phyloP scores from a whole-genome alignment of 2,888 invertebrate species.

The Apotomis capreana region DNA sequence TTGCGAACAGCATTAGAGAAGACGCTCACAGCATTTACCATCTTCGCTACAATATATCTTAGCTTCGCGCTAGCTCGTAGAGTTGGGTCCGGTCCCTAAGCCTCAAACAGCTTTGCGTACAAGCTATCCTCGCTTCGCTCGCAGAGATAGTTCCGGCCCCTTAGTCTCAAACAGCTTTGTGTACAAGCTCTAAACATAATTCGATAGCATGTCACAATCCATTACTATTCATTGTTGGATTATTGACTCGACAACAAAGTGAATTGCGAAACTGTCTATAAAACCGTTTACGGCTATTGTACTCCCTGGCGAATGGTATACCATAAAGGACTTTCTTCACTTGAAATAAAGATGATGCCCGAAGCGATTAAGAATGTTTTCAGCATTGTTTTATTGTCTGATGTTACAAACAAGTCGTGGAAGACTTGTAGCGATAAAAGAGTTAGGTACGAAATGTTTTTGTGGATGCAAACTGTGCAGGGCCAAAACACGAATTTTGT shows the following conservation, averaged over 20 bases:
- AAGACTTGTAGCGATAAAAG: neutral
- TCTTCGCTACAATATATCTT: too few relatives aligned
- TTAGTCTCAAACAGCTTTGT: too few relatives aligned
- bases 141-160: too few relatives aligned
- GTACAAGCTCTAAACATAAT: neutral
- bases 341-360: neutral
- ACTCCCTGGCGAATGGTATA: neutral
- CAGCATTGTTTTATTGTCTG: constrained; percentile 8
- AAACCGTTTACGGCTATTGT: constrained; percentile 25
- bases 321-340: neutral
- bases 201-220: constrained; percentile 19
- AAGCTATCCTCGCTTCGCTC: too few relatives aligned
- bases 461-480: neutral
- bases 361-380: neutral
- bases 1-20: neutral
- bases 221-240: constrained; percentile 19
- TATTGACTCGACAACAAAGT: constrained; percentile 22
- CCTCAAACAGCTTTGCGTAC: too few relatives aligned
- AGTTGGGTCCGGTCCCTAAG: too few relatives aligned
- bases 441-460: constrained; percentile 7
- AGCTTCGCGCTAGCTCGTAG: too few relatives aligned
- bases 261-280: constrained; percentile 23
- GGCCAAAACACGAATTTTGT: neutral
- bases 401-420: constrained; percentile 28
- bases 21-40: too few relatives aligned